A percentile compares a stretch with the other conserved stretches of the same genome.
Evolutionary conservation across 2,113 vertebrate genomes (phyloP).

Genomic region (Apodemus speciosus): DNA sequence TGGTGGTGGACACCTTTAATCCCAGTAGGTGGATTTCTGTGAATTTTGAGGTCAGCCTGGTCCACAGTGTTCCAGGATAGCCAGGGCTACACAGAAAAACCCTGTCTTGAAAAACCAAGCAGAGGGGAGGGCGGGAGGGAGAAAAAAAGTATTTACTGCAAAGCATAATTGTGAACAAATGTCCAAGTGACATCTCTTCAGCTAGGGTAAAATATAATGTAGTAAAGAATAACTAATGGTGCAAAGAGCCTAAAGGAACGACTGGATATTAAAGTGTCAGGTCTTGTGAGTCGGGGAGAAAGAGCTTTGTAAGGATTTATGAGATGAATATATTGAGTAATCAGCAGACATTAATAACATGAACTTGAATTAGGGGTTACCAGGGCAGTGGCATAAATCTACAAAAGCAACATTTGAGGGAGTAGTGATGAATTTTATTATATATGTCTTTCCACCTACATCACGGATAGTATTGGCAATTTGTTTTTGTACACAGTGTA

Average conservation of each 20-base stretch:
- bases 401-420: not conserved
- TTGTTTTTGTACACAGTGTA: too few species aligned
- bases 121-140: not conserved
- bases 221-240: not conserved
- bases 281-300: not conserved
- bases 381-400: not conserved
- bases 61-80: not conserved
- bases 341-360: not conserved
- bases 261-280: not conserved
- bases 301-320: not conserved
- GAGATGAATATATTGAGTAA: not conserved
- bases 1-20: not conserved
- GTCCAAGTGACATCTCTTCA: conserved; percentile 15
- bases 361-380: not conserved
- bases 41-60: not conserved
- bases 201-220: not conserved
- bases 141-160: not conserved
- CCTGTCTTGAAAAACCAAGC: not conserved
- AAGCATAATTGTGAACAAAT: conserved; percentile 2
- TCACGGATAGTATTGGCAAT: not conserved
- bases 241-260: not conserved
- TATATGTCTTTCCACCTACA: not conserved
- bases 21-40: not conserved
- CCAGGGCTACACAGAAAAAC: not conserved
- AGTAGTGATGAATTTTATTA: not conserved